Evolutionary conservation across 1,140 invertebrate species (phyloP).

Genomic region (Drosophila sproati): DNA sequence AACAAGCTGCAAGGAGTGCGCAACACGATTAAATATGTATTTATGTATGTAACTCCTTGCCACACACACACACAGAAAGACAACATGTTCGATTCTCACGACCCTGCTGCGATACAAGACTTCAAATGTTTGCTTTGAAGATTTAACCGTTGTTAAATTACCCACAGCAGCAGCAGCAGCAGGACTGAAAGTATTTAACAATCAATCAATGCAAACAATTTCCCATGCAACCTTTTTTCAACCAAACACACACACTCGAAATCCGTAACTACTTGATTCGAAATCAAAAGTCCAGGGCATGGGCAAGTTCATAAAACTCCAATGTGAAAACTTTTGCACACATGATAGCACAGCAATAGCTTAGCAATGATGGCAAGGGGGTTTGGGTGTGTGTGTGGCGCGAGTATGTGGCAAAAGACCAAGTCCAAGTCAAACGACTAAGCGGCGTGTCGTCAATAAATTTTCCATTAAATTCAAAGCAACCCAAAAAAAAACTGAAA

Average conservation of each 20-base stretch:
- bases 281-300: constrained; percentile 59
- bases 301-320: constrained; percentile 64
- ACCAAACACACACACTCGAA: constrained; percentile 33
- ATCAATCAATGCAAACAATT: constrained; percentile 52
- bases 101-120: background rate
- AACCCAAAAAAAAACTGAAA: constrained; percentile 67
- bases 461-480: constrained; percentile 82
- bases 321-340: constrained; percentile 73
- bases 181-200: constrained; percentile 24
- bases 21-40: background rate
- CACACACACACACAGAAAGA: background rate
- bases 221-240: constrained; percentile 7
- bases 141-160: constrained; percentile 24
- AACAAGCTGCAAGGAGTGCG: constrained; percentile 42
- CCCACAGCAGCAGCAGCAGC: background rate
- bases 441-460: constrained; percentile 82
- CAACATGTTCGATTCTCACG: constrained; percentile 38
- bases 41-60: no score
- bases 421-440: constrained; percentile 79
- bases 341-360: constrained; percentile 59
- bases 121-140: constrained; percentile 21
- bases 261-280: constrained; percentile 67
- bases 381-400: constrained; percentile 16
- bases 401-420: constrained; percentile 67
- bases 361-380: background rate